Percentiles rank a stretch among this genome's conserved stretches.
Conservation (phyloP, 2,888 invertebrate genomes). For the Apotomis turbidana region DNA sequence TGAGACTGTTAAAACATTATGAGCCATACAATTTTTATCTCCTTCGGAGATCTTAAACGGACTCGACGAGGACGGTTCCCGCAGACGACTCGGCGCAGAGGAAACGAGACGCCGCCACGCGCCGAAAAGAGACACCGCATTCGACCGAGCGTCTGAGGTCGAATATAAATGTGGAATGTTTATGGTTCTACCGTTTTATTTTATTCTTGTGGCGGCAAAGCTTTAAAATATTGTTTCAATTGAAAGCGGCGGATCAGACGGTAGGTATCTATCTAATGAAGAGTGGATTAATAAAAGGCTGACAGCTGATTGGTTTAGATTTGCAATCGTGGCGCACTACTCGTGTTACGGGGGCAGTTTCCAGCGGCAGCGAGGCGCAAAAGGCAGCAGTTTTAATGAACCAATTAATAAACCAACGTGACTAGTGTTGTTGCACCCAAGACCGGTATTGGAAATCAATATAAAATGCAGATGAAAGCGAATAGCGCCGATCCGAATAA, state of each 20-base stretch:
- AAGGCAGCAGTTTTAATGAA: conserved; percentile 11
- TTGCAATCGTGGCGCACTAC: conserved; percentile 68
- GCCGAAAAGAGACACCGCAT: conserved; percentile 57
- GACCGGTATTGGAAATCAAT: neutral
- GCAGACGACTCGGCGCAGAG: conserved; percentile 79
- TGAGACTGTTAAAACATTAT: conserved; percentile 81
- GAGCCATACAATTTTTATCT: conserved; percentile 80
- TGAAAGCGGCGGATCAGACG: conserved; percentile 80
- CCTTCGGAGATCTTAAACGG: conserved; percentile 69
- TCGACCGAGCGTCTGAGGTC: conserved; percentile 77
- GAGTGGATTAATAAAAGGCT: conserved; percentile 71
- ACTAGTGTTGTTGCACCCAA: neutral
- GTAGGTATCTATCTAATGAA: conserved; percentile 77
- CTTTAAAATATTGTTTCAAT: conserved; percentile 83
- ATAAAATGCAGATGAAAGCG: conserved; percentile 16
- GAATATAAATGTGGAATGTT: conserved; percentile 84
- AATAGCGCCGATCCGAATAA: neutral
- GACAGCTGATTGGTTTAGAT: conserved; percentile 74
- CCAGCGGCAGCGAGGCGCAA: conserved; percentile 51
- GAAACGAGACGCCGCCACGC: conserved; percentile 58
- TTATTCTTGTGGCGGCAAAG: conserved; percentile 78
- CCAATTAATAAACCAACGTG: conserved; percentile 17
- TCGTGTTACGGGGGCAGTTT: conserved; percentile 66
- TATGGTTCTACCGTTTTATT: conserved; percentile 84
- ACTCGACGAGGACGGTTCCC: conserved; percentile 60